Conservation (phyloP, 1,140 invertebrate genomes). For the Heliconius nattereri region DNA sequence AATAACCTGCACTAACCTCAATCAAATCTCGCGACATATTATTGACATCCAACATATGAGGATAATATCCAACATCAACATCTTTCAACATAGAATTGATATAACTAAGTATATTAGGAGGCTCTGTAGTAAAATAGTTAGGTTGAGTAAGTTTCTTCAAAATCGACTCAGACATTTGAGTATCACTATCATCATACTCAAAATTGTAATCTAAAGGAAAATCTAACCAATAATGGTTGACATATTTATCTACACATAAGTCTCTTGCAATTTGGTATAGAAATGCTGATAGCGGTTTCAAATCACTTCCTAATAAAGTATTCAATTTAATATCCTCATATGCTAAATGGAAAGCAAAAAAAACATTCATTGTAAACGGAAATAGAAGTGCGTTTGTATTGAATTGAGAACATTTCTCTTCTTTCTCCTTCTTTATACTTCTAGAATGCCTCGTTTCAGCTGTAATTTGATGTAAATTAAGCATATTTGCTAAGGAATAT, state of each 20-base stretch:
- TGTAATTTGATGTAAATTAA: slow-evolving; percentile 55
- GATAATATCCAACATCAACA: slow-evolving; percentile 82
- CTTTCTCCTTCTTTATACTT: slow-evolving; percentile 39
- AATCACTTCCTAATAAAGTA: slow-evolving; percentile 84
- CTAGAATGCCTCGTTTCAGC: slow-evolving; percentile 43
- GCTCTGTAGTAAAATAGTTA: slow-evolving; percentile 83
- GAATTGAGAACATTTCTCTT: slow-evolving; percentile 79
- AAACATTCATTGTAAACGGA: slow-evolving; percentile 86
- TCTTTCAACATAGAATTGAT: slow-evolving; percentile 85
- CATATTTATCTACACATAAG: slow-evolving; percentile 87
- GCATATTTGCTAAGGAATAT: slow-evolving; percentile 56
- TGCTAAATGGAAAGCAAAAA: slow-evolving; percentile 92
- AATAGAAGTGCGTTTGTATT: slow-evolving; percentile 87
- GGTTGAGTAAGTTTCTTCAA: slow-evolving; percentile 84
- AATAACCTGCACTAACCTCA: slow-evolving; percentile 79
- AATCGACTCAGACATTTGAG: slow-evolving; percentile 80
- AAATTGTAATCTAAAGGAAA: slow-evolving; percentile 85
- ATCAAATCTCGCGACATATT: slow-evolving; percentile 87
- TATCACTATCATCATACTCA: slow-evolving; percentile 65
- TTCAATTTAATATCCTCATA: slow-evolving; percentile 96
- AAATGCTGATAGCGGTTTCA: slow-evolving; percentile 86
- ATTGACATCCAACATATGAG: slow-evolving; percentile 87
- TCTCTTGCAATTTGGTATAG: slow-evolving; percentile 90
- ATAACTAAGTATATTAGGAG: slow-evolving; percentile 87
- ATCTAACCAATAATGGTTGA: slow-evolving; percentile 93